These are phyloP conservation scores for Tetragonula clypearis DNA, from an alignment of 1,140 invertebrate genomes.

Conservation along the genomic window DNA sequence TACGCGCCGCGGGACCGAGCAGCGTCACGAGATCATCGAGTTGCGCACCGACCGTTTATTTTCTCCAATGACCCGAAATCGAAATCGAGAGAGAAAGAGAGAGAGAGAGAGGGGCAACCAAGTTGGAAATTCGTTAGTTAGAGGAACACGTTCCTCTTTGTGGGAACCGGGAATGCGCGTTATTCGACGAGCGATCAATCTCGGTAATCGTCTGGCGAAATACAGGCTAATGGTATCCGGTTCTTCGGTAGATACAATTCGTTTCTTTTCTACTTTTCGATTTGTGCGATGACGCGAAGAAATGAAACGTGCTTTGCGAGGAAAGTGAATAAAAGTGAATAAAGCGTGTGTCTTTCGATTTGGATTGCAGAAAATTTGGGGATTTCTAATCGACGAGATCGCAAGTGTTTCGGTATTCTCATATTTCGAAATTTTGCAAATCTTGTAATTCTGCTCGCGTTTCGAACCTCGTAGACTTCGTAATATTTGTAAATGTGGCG, in stretches of 20 bases:
- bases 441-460: too few species aligned
- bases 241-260: not conserved
- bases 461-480: too few species aligned
- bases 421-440: not conserved
- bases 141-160: not conserved
- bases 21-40: slow-evolving; percentile 23
- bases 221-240: not conserved
- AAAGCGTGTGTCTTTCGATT: not conserved
- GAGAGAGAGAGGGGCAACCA: not conserved
- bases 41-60: slow-evolving; percentile 17
- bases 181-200: slow-evolving; percentile 3
- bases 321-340: not conserved
- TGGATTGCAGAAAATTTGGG: not conserved
- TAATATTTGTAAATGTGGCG: too few species aligned
- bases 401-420: not conserved
- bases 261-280: not conserved
- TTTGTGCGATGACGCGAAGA: not conserved
- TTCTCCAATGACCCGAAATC: slow-evolving; percentile 27
- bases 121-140: slow-evolving; percentile 30
- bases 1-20: slow-evolving; percentile 30
- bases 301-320: not conserved
- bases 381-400: not conserved
- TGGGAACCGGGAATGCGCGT: slow-evolving; percentile 3
- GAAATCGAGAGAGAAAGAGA: slow-evolving; percentile 13
- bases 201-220: slow-evolving; percentile 17